Percentiles rank a stretch among this genome's conserved stretches.
Conservation (phyloP, 2,888 invertebrate genomes). For the Arrhopalites spinosus region DNA sequence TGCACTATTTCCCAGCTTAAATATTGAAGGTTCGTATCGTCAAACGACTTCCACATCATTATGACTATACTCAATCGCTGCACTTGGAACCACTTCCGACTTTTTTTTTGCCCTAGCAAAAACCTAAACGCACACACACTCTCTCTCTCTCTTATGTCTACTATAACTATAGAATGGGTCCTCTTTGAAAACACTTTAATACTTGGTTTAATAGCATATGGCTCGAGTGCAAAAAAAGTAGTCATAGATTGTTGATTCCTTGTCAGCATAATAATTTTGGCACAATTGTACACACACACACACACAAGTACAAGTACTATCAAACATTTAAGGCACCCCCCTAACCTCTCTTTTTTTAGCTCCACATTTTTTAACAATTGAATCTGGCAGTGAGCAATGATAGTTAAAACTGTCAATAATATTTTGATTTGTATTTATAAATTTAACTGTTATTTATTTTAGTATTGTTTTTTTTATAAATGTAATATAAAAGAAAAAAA, state of each 20-base stretch:
- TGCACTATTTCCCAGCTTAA: conserved; percentile 25
- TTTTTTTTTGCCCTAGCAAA: conserved; percentile 25
- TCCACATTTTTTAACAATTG: too few species aligned
- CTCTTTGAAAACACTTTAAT: conserved; percentile 4
- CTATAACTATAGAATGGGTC: not conserved
- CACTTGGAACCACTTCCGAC: conserved; percentile 42
- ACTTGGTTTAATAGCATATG: not conserved
- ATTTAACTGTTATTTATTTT: too few species aligned
- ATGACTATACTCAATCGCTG: conserved; percentile 35
- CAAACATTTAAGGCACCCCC: too few species aligned
- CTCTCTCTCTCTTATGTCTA: conserved; percentile 5
- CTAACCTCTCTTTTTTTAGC: too few species aligned
- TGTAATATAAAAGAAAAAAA: not conserved
- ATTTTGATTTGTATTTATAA: too few species aligned
- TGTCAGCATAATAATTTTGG: not conserved
- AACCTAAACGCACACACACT: not conserved
- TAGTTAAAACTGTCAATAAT: too few species aligned
- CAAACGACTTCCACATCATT: conserved; percentile 46
- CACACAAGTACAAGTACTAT: not conserved
- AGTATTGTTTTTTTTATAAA: not conserved
- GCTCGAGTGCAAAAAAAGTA: too few species aligned
- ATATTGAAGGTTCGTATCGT: conserved; percentile 28
- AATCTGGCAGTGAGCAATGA: too few species aligned
- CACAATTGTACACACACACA: not conserved
- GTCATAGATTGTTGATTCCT: too few species aligned